These are phyloP conservation scores for Siderastrea radians DNA, from an alignment of 92 coral and sea anemone genomes.

Conservation along the genomic window DNA sequence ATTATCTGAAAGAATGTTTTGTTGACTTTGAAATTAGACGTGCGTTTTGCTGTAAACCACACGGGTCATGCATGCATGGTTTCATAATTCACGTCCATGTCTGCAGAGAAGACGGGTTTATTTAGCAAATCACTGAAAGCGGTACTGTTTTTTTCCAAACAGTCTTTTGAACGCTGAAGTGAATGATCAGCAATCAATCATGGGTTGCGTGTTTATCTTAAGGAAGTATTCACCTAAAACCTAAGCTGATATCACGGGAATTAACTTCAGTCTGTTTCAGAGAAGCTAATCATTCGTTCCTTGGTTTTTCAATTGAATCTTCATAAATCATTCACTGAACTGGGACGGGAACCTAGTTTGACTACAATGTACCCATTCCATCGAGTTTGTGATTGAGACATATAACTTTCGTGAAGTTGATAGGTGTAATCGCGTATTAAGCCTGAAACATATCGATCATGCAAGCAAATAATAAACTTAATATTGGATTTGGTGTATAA, in stretches of 20 bases:
- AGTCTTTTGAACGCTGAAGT: neutral
- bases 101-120: neutral
- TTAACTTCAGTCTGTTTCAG: neutral
- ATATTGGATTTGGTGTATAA: neutral
- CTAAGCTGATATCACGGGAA: neutral
- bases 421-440: neutral
- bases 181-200: neutral
- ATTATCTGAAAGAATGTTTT: neutral
- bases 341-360: neutral
- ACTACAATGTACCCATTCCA: neutral
- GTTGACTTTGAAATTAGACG: neutral
- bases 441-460: neutral
- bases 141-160: neutral
- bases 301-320: neutral
- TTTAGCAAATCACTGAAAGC: neutral
- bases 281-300: neutral
- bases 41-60: neutral
- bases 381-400: neutral
- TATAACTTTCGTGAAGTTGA: neutral
- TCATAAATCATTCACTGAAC: slow-evolving; percentile 9
- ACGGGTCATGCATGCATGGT: neutral
- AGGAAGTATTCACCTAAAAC: neutral
- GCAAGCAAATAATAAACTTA: neutral
- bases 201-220: neutral
- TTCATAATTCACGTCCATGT: slow-evolving; percentile 9